Conservation (phyloP, 2,113 vertebrate species). For the Nycticebus coucang region DNA sequence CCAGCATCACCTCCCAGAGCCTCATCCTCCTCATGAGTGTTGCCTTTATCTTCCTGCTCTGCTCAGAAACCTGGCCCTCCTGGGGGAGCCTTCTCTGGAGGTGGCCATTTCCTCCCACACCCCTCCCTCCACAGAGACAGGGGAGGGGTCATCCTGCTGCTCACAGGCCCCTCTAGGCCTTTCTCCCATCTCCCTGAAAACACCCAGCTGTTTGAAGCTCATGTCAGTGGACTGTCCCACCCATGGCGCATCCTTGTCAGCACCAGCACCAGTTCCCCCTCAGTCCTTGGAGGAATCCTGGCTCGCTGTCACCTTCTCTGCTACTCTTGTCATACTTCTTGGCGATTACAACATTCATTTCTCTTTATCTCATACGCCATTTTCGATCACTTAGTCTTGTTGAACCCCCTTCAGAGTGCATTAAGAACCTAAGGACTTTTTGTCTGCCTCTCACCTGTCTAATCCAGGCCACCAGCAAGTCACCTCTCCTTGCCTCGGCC, state of each 20-base stretch:
- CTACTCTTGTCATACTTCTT: neutral
- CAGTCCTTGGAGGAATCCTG: neutral
- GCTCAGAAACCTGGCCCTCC: neutral
- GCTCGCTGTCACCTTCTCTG: neutral
- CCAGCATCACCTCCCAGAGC: neutral
- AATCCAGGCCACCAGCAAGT: neutral
- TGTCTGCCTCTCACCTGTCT: too few relatives aligned
- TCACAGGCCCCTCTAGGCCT: neutral
- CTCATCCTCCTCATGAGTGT: too few relatives aligned
- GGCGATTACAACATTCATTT: neutral
- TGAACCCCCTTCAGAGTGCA: neutral
- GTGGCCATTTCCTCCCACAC: neutral
- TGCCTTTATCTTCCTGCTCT: neutral
- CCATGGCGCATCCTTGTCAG: neutral
- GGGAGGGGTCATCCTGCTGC: neutral
- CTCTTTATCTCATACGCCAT: neutral
- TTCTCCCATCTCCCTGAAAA: neutral
- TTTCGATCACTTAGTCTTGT: neutral
- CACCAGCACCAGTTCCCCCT: neutral
- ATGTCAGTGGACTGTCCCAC: fast-evolving
- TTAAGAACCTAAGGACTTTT: too few relatives aligned
- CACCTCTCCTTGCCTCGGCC: neutral
- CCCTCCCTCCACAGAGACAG: neutral
- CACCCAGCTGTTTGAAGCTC: neutral
- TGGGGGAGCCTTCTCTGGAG: too few relatives aligned